Base-by-base conservation (phyloP, 1,140 invertebrate genomes). In the Contarinia nasturtii region DNA sequence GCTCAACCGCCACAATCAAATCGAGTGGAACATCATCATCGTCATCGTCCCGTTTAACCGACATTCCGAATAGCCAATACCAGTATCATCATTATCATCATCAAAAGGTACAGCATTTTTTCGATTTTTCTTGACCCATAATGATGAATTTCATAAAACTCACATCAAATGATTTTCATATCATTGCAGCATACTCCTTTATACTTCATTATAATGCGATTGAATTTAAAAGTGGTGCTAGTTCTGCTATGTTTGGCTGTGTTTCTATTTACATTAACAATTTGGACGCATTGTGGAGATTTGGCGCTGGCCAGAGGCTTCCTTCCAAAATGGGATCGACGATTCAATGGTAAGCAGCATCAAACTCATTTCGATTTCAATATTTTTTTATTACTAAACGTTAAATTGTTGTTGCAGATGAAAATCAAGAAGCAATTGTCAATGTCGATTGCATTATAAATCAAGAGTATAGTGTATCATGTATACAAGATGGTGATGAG, bases 371-470 rank as follows among this genome's bases (percentile, higher is more conserved):
- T 11, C 45, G 10, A 14, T 37, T 41, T 14, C 45, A 34, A 7
- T 7, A 47, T 48, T 49, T 47, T 47, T n/a, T 33, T 20, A 27
- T 21, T 22, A 33, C 21, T 44, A 27, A 38, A 12, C 20, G 33
- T 50, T 50, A 27, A 38, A 53, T 50, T 46, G 37, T 46, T 40
- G 44, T 41, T 18, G 44, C 17, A 21, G 20, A 42, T 37, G 45
- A 46, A n/a, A 44, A 38, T 27, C 20, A 20, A 33, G 36, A 14
- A 42, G 48, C 8, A 48, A 21, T 41, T 46, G 77, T 86, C 61
- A 82, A 86, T 57, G 86, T 93, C 49, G 85, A 90, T 51, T 94
- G 90, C 64, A 67, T 78, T 42, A 93, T 94, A 58, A 92, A 94
- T 68, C 84, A 82, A 42, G 86, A 89, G 57, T 87, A 86, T 58